Conservation (phyloP, 1,140 invertebrate species). For the Penaeus vannamei region DNA sequence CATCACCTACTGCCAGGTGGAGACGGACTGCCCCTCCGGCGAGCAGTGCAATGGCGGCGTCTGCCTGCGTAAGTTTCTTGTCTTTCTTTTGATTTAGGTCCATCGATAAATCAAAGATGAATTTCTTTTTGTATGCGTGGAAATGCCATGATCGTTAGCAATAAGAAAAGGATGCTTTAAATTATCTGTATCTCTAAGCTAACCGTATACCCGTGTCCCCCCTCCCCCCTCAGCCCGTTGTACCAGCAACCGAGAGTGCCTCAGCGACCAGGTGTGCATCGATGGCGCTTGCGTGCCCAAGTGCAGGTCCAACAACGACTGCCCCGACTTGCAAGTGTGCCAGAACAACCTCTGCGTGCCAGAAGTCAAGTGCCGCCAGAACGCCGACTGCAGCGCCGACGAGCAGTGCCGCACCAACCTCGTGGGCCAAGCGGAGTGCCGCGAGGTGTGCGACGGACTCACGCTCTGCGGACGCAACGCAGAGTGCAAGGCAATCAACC, state of each 20-base stretch:
- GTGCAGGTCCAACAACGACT: conserved; percentile 85
- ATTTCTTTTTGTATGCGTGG: too few relatives aligned
- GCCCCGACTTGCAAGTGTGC: conserved; percentile 85
- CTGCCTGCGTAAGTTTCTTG: conserved; percentile 78
- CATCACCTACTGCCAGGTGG: conserved; percentile 78
- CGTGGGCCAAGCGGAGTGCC: conserved; percentile 81
- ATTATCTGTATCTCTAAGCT: too few relatives aligned
- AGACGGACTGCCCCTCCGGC: conserved; percentile 84
- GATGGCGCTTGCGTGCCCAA: conserved; percentile 74
- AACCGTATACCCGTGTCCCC: not conserved
- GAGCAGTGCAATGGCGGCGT: conserved; percentile 86
- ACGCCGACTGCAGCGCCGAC: conserved; percentile 80
- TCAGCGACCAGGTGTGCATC: conserved; percentile 81
- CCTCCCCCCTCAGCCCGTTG: conserved; percentile 53
- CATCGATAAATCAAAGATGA: not conserved
- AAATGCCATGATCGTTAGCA: too few relatives aligned
- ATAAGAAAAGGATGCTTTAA: too few relatives aligned
- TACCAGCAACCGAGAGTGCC: conserved; percentile 78
- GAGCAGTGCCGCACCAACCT: conserved; percentile 81
- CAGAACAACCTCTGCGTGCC: conserved; percentile 86
- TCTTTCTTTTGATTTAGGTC: not conserved
- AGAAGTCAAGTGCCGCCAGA: conserved; percentile 81
- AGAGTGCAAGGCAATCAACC: conserved; percentile 76
- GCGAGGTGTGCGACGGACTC: conserved; percentile 81
- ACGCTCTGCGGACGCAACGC: conserved; percentile 71